Evolutionary conservation across 2,797 vertebrate genomes (phyloP).

Genomic region (Phoebastria nigripes): DNA sequence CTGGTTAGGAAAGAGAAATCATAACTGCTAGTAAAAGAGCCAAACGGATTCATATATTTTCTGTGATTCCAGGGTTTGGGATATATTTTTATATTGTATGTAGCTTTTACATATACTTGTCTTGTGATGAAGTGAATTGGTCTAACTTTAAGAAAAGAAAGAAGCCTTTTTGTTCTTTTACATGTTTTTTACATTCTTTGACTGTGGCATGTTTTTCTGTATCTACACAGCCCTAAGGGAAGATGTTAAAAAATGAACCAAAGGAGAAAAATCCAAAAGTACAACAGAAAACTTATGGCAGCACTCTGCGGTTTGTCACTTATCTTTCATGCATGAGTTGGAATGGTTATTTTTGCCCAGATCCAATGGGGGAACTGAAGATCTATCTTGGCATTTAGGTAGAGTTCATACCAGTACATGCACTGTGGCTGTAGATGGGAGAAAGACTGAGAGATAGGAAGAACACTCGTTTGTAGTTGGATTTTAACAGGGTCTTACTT

Average conservation of each 20-base stretch:
- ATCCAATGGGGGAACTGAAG: neutral
- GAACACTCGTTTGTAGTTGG: neutral
- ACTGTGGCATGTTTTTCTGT: neutral
- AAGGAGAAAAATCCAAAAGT: neutral
- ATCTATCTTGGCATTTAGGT: conserved; percentile 6
- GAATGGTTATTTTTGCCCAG: neutral
- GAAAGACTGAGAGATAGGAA: neutral
- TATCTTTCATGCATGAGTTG: neutral
- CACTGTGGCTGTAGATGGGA: neutral
- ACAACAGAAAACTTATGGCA: neutral
- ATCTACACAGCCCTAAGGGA: neutral
- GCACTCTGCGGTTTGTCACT: neutral
- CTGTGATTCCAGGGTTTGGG: neutral
- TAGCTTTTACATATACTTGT: neutral
- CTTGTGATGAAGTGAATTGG: neutral
- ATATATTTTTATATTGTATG: neutral
- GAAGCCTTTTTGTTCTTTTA: neutral
- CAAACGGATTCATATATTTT: neutral
- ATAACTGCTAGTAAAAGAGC: neutral
- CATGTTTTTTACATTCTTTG: neutral
- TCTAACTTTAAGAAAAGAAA: neutral
- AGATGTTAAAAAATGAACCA: neutral
- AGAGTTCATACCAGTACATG: neutral
- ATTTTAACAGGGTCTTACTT: neutral
- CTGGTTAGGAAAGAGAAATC: neutral